Evolutionary conservation across 2,888 invertebrate species (phyloP), one percentile per base, ranked within the genome.

Genomic region (Drosophila histrio): DNA sequence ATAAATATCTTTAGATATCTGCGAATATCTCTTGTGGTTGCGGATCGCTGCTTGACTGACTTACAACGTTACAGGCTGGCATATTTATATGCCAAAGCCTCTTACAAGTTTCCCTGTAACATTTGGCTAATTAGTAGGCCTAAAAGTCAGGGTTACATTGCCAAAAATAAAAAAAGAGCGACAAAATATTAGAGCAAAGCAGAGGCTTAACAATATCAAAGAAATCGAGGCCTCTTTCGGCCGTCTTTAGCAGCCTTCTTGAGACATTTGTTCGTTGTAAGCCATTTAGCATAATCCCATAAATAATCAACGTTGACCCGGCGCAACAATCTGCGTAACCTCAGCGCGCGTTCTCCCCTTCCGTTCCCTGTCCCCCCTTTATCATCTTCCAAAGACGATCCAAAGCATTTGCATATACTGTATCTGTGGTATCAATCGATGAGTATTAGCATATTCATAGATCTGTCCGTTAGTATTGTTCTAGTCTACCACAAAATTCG

Each of bases 371-470:
- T 21, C 13, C 15, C 30, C 26, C 43, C 21, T 32, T 15, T 21
- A n/a, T 22, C 43, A 13, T 13, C n/a, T 11, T 32, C 56, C 7
- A 21, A 15, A 2, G 9, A 8, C 24, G 15, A 39, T 11, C 30
- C n/a, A 13, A 38, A 6, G 34, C 17, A 77, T 77, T 77, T 70
- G 73, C 77, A 77, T 77, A 77, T n/a, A 58, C 53, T 47, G 30
- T 36, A 60, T 61, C 59, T 61, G 70, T 80, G 58, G 58, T 24
- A 56, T 57, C 50, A 39, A 75, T 41, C 64, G 77, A 43, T 41
- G 21, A 22, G n/a, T 50, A 84, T 82, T 85, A 63, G 68, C 85
- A 82, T 82, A 82, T 82, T 81, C 68, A 82, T 81, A 30, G 52
- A 22, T 41, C 13, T 52, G 28, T 39, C n/a, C 30, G 9, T 17